phyloP scores from a whole-genome alignment of 1,140 invertebrate genomes.

The Cyphomyrmex costatus region DNA sequence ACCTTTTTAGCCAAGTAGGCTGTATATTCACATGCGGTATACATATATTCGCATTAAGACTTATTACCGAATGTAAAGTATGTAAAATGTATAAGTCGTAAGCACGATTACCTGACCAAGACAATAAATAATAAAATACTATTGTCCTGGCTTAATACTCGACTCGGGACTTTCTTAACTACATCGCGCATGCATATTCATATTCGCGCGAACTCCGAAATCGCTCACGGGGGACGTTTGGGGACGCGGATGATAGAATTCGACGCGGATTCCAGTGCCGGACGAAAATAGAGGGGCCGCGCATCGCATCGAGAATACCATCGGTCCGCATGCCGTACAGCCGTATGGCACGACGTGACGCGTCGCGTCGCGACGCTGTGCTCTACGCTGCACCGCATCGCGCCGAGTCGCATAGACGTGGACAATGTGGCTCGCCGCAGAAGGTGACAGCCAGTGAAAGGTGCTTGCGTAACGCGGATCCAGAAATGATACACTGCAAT shows the following conservation, averaged over 20 bases:
- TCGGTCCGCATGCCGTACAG: slow-evolving; percentile 70
- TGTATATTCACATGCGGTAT: neutral
- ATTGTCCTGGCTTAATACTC: neutral
- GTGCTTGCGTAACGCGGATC: slow-evolving; percentile 56
- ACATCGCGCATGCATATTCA: slow-evolving; percentile 30
- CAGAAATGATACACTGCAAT: slow-evolving; percentile 57
- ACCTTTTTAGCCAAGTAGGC: too few relatives aligned
- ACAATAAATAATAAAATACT: slow-evolving; percentile 31
- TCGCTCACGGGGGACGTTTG: slow-evolving; percentile 57
- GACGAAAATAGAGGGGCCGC: slow-evolving; percentile 84
- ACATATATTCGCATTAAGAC: neutral
- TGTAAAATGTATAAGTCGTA: slow-evolving; percentile 24
- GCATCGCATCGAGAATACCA: slow-evolving; percentile 83
- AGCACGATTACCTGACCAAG: neutral
- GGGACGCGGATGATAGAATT: slow-evolving; percentile 84
- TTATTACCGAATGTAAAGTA: too few relatives aligned
- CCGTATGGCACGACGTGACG: slow-evolving; percentile 13
- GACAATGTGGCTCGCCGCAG: slow-evolving; percentile 41
- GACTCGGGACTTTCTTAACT: slow-evolving; percentile 21
- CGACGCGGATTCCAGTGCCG: slow-evolving; percentile 84
- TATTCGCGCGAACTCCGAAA: slow-evolving; percentile 22
- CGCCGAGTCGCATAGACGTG: neutral
- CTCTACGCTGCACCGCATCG: slow-evolving; percentile 27
- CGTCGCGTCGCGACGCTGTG: slow-evolving; percentile 14
- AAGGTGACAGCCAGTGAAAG: slow-evolving; percentile 59